Base-by-base conservation (phyloP, 2,888 invertebrate species). In the Amblyteles armatorius region DNA sequence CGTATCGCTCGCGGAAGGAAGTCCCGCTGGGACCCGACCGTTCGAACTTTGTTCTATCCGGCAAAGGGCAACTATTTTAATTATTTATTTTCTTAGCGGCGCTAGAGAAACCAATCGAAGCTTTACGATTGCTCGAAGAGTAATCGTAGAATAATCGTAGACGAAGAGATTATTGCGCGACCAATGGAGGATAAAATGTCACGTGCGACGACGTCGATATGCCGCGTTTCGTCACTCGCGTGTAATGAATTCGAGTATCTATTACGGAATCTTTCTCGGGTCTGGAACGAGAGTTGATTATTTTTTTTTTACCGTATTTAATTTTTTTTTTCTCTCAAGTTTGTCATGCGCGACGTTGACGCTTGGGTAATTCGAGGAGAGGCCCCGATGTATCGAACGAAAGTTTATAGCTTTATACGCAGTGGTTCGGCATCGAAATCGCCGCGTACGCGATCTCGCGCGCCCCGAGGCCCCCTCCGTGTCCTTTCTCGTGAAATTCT, bases 371-470 rank as follows among this genome's bases (percentile, higher is more conserved):
- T 74, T 63, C 63, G 69, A 63, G 50, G 65, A 60, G 67, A 68
- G 22, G 63, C 29, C 50, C 68, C 63, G 69, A 76, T 50, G 63
- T 40, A 40, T 44, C 69, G 40, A 26, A 82, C 63, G 76, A 65
- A 76, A 82, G 71, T 76, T 76, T 82, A 76, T 48, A 73, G 55
- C 55, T 55, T 44, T 67, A 65, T 67, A 44, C 19, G 40, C n/a
- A 72, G 65, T 63, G 52, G 72, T 79, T 57, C 40, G 71, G 63
- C 16, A 55, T 33, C 55, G 71, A 22, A 13, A 48, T 22, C 57
- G 57, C 55, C 60, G 48, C 57, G 69, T 33, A 44, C 50, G 57
- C 40, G 50, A 63, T 71, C 19, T 13, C n/a, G 13, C 40, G n/a
- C 57, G 40, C 40, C 55, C 29, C 79, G 63, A 55, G 63, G 60